These are phyloP conservation scores for Drosophila macrospina DNA, from an alignment of 2,888 invertebrate species.

Conservation along the genomic window DNA sequence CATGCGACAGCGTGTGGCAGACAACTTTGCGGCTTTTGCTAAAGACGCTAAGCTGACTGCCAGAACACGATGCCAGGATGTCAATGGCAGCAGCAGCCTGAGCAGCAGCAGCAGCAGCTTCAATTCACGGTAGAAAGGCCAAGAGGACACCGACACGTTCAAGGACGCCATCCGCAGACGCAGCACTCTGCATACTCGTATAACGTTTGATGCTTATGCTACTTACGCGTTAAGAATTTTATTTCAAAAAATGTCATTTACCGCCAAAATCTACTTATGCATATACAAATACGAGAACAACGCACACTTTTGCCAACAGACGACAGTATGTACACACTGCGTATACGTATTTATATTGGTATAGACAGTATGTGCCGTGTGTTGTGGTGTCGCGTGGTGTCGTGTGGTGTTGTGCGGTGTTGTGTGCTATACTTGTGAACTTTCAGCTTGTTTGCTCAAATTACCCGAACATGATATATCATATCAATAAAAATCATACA, in stretches of 20 bases:
- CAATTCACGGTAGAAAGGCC: slow-evolving; percentile 16
- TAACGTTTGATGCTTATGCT: slow-evolving; percentile 65
- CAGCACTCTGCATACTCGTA: slow-evolving; percentile 31
- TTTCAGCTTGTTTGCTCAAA: slow-evolving; percentile 59
- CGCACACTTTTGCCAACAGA: background rate
- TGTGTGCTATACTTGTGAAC: slow-evolving; percentile 24
- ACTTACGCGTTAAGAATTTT: slow-evolving; percentile 65
- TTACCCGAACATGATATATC: slow-evolving; percentile 62
- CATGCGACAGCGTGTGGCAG: slow-evolving; percentile 64
- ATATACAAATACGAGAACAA: slow-evolving; percentile 1
- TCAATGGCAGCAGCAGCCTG: slow-evolving; percentile 36
- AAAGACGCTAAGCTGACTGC: slow-evolving; percentile 66
- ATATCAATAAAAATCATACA: slow-evolving; percentile 47
- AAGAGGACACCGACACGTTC: slow-evolving; percentile 68
- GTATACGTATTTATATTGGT: slow-evolving; percentile 15
- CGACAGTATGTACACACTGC: slow-evolving; percentile 1
- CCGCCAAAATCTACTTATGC: slow-evolving; percentile 45
- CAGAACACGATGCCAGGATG: slow-evolving; percentile 43
- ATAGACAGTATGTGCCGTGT: slow-evolving; percentile 14
- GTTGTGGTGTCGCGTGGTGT: slow-evolving; percentile 11
- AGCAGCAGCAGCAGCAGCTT: slow-evolving; percentile 26
- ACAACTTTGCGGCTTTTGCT: slow-evolving; percentile 69
- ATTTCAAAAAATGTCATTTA: slow-evolving; percentile 62
- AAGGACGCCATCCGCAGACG: slow-evolving; percentile 61
- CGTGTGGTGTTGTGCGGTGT: slow-evolving; percentile 10